Percentiles rank a stretch among this genome's conserved stretches.
Evolutionary conservation across 2,888 invertebrate genomes (phyloP).

Genomic region (Tachina fera): DNA sequence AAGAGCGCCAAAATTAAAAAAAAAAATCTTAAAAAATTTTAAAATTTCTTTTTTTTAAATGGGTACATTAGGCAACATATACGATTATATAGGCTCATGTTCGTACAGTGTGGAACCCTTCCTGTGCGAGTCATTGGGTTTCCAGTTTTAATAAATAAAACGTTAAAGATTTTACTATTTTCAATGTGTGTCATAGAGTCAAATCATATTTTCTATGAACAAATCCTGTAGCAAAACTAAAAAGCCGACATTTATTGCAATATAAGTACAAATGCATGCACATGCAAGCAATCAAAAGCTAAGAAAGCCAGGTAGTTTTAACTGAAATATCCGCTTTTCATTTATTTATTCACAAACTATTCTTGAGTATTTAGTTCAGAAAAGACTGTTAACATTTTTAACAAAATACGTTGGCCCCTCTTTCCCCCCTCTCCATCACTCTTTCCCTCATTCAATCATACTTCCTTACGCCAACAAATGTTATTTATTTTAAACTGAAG

Average conservation of each 20-base stretch:
- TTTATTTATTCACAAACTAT: constrained; percentile 12
- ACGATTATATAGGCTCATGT: too few relatives aligned
- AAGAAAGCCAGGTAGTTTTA: neutral
- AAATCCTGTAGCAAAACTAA: neutral
- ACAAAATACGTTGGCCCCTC: neutral
- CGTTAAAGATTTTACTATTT: too few relatives aligned
- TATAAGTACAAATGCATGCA: neutral
- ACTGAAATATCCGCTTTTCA: constrained; percentile 18
- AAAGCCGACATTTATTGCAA: neutral
- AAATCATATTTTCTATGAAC: neutral
- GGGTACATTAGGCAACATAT: too few relatives aligned
- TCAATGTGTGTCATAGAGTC: neutral
- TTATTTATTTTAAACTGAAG: neutral
- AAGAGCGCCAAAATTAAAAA: too few relatives aligned
- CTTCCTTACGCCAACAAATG: neutral
- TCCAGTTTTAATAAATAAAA: too few relatives aligned
- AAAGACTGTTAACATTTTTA: neutral
- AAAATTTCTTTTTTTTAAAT: too few relatives aligned
- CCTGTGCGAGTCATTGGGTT: too few relatives aligned
- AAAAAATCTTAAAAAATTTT: too few relatives aligned
- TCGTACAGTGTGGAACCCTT: too few relatives aligned
- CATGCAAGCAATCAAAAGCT: too few relatives aligned
- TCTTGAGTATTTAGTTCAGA: neutral
- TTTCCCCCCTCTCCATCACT: too few relatives aligned
- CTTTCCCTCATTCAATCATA: too few relatives aligned